These are phyloP conservation scores for Trachops cirrhosus DNA, from an alignment of 2,797 vertebrate genomes.

Conservation along the genomic window DNA sequence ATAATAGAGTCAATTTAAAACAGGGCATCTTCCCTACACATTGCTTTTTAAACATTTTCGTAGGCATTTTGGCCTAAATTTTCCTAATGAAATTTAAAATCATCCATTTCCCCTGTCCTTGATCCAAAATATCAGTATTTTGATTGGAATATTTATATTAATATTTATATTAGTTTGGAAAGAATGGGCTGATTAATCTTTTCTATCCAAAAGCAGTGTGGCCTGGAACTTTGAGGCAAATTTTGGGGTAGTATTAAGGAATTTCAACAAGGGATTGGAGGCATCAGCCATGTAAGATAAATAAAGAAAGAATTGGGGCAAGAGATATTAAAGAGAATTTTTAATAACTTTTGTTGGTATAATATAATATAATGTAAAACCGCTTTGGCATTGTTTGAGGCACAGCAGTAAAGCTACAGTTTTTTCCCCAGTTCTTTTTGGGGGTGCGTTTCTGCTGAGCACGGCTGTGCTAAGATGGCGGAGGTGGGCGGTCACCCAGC, in stretches of 20 bases:
- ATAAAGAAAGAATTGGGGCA: background rate
- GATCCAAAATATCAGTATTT: background rate
- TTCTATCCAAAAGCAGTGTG: background rate
- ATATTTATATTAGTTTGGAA: background rate
- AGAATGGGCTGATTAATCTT: background rate
- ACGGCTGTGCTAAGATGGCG: background rate
- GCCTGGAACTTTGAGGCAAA: background rate
- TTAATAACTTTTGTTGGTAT: background rate
- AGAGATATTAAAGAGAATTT: background rate
- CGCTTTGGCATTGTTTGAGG: background rate
- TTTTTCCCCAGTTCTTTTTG: background rate
- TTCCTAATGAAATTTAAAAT: background rate
- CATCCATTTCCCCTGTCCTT: fast-evolving
- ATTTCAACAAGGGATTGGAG: background rate
- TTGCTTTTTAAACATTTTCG: background rate
- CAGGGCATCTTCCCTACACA: background rate
- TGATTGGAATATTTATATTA: background rate
- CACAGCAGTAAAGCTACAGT: background rate
- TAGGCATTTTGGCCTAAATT: background rate
- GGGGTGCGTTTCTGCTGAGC: background rate
- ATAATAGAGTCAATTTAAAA: background rate
- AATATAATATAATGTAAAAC: background rate
- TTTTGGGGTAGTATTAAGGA: background rate
- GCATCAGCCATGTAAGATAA: background rate
- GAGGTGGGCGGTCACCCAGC: fast-evolving